phyloP scores from a whole-genome alignment of 2,888 invertebrate species.

The Parnassius mnemosyne region DNA sequence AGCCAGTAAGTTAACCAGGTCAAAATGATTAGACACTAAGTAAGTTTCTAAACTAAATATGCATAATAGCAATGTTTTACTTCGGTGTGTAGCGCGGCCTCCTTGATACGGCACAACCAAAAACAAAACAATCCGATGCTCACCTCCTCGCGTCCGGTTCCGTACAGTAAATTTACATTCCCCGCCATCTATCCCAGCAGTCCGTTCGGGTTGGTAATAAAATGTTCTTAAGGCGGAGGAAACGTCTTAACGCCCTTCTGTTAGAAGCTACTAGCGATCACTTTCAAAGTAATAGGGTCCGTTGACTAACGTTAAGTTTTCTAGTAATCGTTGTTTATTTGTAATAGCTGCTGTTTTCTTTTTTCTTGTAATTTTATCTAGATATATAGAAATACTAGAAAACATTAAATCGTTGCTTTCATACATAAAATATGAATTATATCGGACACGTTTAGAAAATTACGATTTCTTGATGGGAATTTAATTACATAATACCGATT shows the following conservation, averaged over 20 bases:
- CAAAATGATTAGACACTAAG: too few species aligned
- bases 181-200: conserved; percentile 77
- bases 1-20: too few species aligned
- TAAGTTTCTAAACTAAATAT: too few species aligned
- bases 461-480: too few species aligned
- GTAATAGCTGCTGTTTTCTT: neutral
- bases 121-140: conserved; percentile 78
- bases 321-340: conserved; percentile 7
- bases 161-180: conserved; percentile 79
- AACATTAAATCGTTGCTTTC: too few species aligned
- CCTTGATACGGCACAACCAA: conserved; percentile 66
- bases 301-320: conserved; percentile 16
- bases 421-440: too few species aligned
- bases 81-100: conserved; percentile 48
- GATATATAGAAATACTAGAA: too few species aligned
- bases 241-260: conserved; percentile 60
- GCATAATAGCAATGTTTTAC: neutral
- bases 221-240: conserved; percentile 76
- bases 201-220: conserved; percentile 78
- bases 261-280: conserved; percentile 33
- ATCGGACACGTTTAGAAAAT: too few species aligned
- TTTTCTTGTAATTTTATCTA: too few species aligned
- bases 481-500: too few species aligned
- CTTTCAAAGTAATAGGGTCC: conserved; percentile 5
- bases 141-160: conserved; percentile 77